phyloP scores from a whole-genome alignment of 2,113 vertebrate species.

The Bolborhynchus lineola region DNA sequence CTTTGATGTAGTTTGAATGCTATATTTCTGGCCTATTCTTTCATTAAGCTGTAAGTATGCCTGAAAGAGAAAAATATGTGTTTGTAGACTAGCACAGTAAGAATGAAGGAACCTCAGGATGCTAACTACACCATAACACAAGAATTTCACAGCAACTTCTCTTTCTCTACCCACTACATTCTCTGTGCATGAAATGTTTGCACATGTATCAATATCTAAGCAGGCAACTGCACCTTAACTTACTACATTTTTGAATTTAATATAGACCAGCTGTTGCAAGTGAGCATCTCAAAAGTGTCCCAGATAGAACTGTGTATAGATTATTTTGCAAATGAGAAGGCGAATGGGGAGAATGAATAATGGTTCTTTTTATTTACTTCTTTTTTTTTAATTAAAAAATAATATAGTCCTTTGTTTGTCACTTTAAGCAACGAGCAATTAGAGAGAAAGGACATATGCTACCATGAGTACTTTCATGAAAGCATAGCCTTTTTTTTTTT shows the following conservation, averaged over 20 bases:
- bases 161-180: background rate
- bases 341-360: background rate
- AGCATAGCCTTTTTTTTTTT: background rate
- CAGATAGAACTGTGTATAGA: background rate
- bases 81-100: background rate
- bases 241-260: background rate
- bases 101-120: background rate
- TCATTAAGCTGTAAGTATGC: background rate
- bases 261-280: background rate
- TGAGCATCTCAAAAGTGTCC: background rate
- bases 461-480: background rate
- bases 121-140: background rate
- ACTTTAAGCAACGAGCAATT: background rate
- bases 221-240: background rate
- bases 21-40: background rate
- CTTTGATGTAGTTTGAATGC: fast-evolving
- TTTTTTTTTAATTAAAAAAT: background rate
- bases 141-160: background rate
- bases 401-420: background rate
- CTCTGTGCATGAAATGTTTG: background rate
- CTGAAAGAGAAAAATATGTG: background rate
- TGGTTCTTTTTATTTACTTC: fast-evolving
- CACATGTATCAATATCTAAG: background rate
- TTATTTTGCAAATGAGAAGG: background rate
- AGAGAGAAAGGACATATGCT: background rate